A percentile compares a stretch with the other conserved stretches of the same genome.
phyloP scores from a whole-genome alignment of 2,113 vertebrate genomes.

The Semnopithecus entellus region DNA sequence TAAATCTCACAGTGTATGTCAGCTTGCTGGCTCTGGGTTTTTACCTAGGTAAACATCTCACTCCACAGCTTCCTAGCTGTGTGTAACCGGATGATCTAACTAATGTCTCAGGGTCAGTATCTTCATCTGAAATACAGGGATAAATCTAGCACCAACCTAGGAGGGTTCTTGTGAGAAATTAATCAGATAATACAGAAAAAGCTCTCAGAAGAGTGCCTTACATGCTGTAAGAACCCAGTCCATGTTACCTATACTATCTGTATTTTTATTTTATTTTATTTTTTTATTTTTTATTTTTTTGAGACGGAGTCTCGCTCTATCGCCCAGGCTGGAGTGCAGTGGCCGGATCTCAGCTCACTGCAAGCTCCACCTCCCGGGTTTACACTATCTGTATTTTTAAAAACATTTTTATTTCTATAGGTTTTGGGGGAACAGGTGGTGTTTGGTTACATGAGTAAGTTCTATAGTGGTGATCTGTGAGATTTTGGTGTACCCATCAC shows the following conservation, averaged over 20 bases:
- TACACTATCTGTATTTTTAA: fast-evolving
- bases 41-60: neutral
- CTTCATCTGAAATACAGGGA: neutral
- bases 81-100: neutral
- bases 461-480: too few species aligned
- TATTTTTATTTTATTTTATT: neutral
- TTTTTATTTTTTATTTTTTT: too few species aligned
- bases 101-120: neutral
- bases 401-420: too few species aligned
- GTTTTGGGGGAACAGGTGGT: too few species aligned
- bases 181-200: neutral
- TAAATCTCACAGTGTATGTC: neutral
- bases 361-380: too few species aligned
- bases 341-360: too few species aligned
- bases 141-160: neutral
- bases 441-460: too few species aligned
- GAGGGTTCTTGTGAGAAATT: neutral
- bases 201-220: neutral
- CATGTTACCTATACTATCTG: neutral
- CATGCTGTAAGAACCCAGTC: neutral
- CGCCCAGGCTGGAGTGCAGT: too few species aligned
- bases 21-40: neutral
- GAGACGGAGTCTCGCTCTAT: too few species aligned
- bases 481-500: too few species aligned
- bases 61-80: neutral